Conservation (phyloP, 2,888 invertebrate genomes). For the Coremacera marginata region DNA sequence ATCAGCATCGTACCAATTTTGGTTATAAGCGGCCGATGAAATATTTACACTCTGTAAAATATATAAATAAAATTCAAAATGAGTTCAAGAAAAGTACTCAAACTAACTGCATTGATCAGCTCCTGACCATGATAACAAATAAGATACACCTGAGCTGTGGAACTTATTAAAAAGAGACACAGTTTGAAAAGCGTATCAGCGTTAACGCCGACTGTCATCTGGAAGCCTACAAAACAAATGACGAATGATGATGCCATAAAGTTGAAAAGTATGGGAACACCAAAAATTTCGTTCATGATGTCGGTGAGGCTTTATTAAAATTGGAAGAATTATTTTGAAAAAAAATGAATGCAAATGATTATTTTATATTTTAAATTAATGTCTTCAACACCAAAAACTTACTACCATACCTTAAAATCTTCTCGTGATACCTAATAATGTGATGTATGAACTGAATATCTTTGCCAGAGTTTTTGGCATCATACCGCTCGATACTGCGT, state of each 20-base stretch:
- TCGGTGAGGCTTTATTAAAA: constrained; percentile 42
- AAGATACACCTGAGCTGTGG: constrained; percentile 57
- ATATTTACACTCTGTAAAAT: constrained; percentile 56
- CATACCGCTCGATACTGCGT: constrained; percentile 46
- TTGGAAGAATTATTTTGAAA: neutral
- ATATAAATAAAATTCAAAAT: neutral
- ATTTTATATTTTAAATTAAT: too few species aligned
- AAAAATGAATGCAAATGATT: neutral
- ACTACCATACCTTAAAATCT: constrained; percentile 47
- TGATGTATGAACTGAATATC: constrained; percentile 40
- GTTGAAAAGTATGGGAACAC: constrained; percentile 52
- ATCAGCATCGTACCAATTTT: constrained; percentile 58
- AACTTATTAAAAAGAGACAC: constrained; percentile 56
- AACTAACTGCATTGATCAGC: constrained; percentile 57
- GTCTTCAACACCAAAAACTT: constrained; percentile 6
- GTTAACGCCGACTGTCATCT: constrained; percentile 56
- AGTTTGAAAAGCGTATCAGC: constrained; percentile 54
- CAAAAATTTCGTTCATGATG: constrained; percentile 50
- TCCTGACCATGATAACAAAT: constrained; percentile 61
- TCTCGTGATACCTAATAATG: constrained; percentile 48
- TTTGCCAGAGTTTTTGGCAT: constrained; percentile 30
- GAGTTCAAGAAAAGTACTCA: neutral
- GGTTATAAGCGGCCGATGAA: constrained; percentile 55
- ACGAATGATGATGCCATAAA: constrained; percentile 52
- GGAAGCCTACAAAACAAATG: constrained; percentile 59